Conservation (phyloP, 2,113 vertebrate genomes). For the Oryzias javanicus region DNA sequence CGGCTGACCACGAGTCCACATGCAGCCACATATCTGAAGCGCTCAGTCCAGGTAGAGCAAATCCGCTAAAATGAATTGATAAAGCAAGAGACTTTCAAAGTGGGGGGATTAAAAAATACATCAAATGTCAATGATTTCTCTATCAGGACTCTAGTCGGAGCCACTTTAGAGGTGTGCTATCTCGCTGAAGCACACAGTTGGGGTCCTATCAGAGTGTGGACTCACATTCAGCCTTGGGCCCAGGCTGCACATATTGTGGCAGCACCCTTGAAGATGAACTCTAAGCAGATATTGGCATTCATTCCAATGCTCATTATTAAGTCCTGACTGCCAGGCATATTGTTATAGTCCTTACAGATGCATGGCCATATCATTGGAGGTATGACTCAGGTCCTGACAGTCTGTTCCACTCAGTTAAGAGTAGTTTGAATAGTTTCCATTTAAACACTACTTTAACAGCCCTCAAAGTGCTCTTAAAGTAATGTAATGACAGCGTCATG, state of each 20-base stretch:
- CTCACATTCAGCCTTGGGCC: conserved; percentile 86
- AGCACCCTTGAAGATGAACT: conserved; percentile 76
- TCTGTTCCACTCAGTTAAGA: conserved; percentile 60
- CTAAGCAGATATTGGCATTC: conserved; percentile 78
- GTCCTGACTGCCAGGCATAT: conserved; percentile 59
- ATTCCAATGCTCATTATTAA: conserved; percentile 79
- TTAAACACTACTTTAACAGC: conserved; percentile 60
- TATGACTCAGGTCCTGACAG: conserved; percentile 44
- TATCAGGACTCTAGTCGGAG: conserved; percentile 65
- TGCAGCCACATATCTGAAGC: conserved; percentile 21
- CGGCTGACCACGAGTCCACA: conserved; percentile 23
- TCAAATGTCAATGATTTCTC: conserved; percentile 64
- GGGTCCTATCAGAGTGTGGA: conserved; percentile 81
- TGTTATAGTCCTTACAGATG: conserved; percentile 41
- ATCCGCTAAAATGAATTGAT: conserved; percentile 51
- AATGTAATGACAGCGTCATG: conserved; percentile 59
- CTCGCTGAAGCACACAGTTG: conserved; percentile 84
- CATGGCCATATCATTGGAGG: conserved; percentile 39
- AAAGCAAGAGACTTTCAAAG: conserved; percentile 52
- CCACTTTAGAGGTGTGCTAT: conserved; percentile 78
- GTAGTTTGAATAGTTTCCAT: conserved; percentile 49
- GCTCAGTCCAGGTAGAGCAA: conserved; percentile 37
- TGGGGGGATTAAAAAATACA: conserved; percentile 56
- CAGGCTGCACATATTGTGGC: conserved; percentile 76
- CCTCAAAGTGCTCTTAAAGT: conserved; percentile 59